A percentile compares a stretch with the other conserved stretches of the same genome.
These are phyloP conservation scores for Gallinago stenura DNA, from an alignment of 2,797 vertebrate species.

Conservation along the genomic window DNA sequence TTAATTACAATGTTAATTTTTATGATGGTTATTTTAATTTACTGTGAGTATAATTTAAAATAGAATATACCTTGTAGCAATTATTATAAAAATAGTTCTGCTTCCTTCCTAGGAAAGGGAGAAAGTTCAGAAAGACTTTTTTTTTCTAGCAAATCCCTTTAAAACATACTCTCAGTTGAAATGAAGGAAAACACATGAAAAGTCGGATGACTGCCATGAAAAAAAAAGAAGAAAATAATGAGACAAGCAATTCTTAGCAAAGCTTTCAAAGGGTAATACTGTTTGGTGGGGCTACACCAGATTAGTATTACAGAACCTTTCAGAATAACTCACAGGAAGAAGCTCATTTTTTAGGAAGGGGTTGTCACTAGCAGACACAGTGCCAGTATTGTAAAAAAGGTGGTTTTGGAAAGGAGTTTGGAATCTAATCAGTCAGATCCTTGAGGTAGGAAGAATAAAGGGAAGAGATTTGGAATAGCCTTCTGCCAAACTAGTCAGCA, in stretches of 20 bases:
- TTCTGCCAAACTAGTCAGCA: conserved; percentile 4
- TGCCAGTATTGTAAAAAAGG: background rate
- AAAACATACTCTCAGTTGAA: background rate
- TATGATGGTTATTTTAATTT: background rate
- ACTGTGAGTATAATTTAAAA: background rate
- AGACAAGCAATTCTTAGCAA: background rate
- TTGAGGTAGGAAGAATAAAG: background rate
- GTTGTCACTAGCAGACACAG: background rate
- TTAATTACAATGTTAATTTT: background rate
- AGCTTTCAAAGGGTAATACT: background rate
- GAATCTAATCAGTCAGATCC: background rate
- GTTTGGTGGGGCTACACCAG: background rate
- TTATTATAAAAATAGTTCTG: background rate
- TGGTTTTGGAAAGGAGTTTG: background rate
- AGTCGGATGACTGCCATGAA: background rate
- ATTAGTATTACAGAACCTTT: background rate
- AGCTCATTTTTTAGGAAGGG: conserved; percentile 1
- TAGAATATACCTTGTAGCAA: background rate
- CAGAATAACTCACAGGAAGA: conserved; percentile 29
- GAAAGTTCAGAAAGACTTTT: background rate
- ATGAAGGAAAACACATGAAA: background rate
- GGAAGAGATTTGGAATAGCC: background rate
- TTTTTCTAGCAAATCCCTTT: background rate
- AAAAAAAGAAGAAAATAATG: conserved; percentile 24
- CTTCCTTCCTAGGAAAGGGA: background rate